Percentiles rank a stretch among this genome's conserved stretches.
Evolutionary conservation across 2,888 invertebrate genomes (phyloP).

Genomic region (Drosophila dives): DNA sequence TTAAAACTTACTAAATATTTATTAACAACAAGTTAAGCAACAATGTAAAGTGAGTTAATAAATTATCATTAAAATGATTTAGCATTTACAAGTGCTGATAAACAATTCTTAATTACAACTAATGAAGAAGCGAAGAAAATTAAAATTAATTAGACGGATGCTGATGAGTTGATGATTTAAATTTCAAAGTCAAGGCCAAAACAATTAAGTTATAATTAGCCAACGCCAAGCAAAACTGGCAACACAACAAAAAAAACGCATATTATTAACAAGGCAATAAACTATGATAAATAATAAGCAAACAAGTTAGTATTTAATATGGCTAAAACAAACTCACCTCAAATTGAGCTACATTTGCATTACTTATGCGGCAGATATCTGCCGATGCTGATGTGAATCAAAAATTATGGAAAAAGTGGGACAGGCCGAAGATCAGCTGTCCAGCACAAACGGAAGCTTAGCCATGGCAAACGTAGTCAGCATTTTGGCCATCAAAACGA

Average conservation of each 20-base stretch:
- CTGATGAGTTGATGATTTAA: slow-evolving; percentile 27
- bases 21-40: slow-evolving; percentile 16
- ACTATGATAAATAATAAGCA: background rate
- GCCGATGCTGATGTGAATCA: slow-evolving; percentile 5
- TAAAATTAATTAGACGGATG: background rate
- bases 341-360: slow-evolving; percentile 31
- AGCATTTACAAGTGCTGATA: slow-evolving; percentile 45
- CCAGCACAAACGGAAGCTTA: slow-evolving; percentile 62
- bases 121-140: slow-evolving; percentile 33
- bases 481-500: slow-evolving; percentile 36
- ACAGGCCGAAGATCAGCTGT: slow-evolving; percentile 21
- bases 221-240: slow-evolving; percentile 30
- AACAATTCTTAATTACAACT: slow-evolving; percentile 46
- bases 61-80: slow-evolving; percentile 24
- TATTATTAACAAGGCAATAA: slow-evolving; percentile 4
- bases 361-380: slow-evolving; percentile 5
- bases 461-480: slow-evolving; percentile 50
- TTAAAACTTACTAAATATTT: background rate
- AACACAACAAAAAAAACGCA: slow-evolving; percentile 40
- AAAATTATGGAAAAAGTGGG: slow-evolving; percentile 36
- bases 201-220: slow-evolving; percentile 40
- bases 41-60: slow-evolving; percentile 46
- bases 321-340: slow-evolving; percentile 18
- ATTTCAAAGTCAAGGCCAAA: slow-evolving; percentile 69
- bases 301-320: slow-evolving; percentile 23